Conservation (phyloP, 2,113 vertebrate species). For the Thamnophis sirtalis region DNA sequence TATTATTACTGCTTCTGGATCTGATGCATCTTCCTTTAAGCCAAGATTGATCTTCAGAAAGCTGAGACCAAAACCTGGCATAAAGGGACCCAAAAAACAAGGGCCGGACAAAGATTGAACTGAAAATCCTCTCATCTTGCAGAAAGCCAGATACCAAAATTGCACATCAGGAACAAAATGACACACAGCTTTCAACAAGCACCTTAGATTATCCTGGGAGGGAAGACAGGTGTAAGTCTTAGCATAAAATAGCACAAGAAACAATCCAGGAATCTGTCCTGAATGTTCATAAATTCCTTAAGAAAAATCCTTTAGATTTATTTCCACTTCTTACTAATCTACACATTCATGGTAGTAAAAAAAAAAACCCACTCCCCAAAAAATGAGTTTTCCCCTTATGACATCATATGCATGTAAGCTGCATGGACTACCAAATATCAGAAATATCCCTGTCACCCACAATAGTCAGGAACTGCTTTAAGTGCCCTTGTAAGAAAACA, state of each 20-base stretch:
- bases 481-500: neutral
- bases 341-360: constrained; percentile 47
- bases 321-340: constrained; percentile 60
- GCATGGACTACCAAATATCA: neutral
- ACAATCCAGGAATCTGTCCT: neutral
- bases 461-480: neutral
- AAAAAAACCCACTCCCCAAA: neutral
- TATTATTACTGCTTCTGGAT: neutral
- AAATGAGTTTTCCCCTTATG: neutral
- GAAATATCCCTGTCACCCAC: neutral
- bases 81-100: neutral
- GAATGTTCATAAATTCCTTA: neutral
- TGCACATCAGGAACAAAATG: neutral
- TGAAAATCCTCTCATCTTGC: neutral
- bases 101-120: neutral
- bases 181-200: neutral
- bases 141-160: neutral
- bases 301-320: neutral
- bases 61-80: neutral
- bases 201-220: neutral
- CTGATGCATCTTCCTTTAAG: neutral
- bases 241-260: neutral
- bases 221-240: neutral
- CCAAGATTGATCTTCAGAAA: neutral
- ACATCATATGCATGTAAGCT: neutral